Percentiles rank a stretch among this genome's conserved stretches.
Conservation (phyloP, 2,797 vertebrate species). For the Poeciliopsis infans region DNA sequence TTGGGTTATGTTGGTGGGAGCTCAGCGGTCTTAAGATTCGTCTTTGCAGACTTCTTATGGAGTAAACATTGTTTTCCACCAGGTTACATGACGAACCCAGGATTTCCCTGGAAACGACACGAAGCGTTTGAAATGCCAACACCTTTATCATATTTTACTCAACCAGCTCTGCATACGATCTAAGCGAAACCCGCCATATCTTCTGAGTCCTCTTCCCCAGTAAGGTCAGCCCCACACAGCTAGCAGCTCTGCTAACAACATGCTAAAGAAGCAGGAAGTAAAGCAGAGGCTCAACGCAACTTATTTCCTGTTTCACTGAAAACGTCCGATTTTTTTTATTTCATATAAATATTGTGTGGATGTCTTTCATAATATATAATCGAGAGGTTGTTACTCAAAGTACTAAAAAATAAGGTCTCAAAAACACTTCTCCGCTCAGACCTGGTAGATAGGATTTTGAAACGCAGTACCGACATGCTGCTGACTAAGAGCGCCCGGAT, state of each 20-base stretch:
- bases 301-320: constrained; percentile 1
- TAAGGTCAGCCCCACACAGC: background rate
- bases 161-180: fast-evolving
- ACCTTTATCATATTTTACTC: constrained; percentile 11
- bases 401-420: background rate
- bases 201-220: fast-evolving
- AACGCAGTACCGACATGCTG: fast-evolving
- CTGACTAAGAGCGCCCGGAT: constrained; percentile 79
- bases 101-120: background rate
- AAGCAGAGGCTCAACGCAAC: background rate
- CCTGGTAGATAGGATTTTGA: background rate
- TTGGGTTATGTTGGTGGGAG: constrained; percentile 53
- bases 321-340: background rate
- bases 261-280: background rate
- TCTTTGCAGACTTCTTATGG: background rate
- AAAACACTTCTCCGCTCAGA: too few relatives aligned
- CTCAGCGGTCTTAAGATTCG: constrained; percentile 10
- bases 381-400: background rate
- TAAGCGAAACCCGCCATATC: background rate
- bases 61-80: background rate
- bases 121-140: constrained; percentile 16
- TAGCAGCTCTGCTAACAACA: background rate
- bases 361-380: background rate
- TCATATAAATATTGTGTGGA: too few relatives aligned
- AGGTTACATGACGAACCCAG: background rate